These are phyloP conservation scores for Gadus chalcogrammus DNA, from an alignment of 2,113 vertebrate species.

Conservation along the genomic window DNA sequence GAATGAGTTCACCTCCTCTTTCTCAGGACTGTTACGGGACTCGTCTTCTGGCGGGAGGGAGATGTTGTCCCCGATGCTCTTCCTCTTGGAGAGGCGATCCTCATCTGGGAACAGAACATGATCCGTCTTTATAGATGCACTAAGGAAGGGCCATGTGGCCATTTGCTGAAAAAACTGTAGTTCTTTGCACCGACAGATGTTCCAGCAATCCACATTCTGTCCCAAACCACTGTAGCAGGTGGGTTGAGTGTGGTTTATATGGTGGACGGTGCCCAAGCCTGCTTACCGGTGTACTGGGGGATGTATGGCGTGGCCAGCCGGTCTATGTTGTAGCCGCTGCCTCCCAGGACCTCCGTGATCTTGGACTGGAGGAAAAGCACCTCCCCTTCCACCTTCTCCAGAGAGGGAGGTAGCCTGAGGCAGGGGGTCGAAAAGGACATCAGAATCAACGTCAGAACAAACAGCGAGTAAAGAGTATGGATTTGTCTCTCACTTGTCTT, in stretches of 20 bases:
- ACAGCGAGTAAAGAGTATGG: neutral
- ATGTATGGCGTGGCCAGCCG: constrained; percentile 86
- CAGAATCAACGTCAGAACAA: neutral
- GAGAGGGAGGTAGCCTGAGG: constrained; percentile 75
- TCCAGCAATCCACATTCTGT: too few species aligned
- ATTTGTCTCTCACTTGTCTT: too few species aligned
- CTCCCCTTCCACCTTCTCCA: constrained; percentile 77
- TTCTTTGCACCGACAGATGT: too few species aligned
- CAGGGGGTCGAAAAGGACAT: neutral
- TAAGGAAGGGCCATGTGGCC: too few species aligned
- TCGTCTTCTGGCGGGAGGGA: constrained; percentile 95
- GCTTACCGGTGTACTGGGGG: constrained; percentile 80
- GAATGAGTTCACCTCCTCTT: constrained; percentile 80
- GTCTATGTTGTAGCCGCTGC: constrained; percentile 90
- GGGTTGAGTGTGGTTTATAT: too few species aligned
- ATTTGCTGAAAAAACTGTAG: too few species aligned
- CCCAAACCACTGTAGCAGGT: too few species aligned
- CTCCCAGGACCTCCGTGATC: constrained; percentile 92
- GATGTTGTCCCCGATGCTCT: constrained; percentile 94
- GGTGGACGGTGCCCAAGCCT: neutral
- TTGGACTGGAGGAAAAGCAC: constrained; percentile 91
- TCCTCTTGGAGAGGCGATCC: constrained; percentile 92
- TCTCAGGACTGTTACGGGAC: constrained; percentile 91
- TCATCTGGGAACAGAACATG: constrained; percentile 75
- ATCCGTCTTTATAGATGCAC: too few species aligned